phyloP scores from a whole-genome alignment of 2,888 invertebrate genomes.

The Labia minor region DNA sequence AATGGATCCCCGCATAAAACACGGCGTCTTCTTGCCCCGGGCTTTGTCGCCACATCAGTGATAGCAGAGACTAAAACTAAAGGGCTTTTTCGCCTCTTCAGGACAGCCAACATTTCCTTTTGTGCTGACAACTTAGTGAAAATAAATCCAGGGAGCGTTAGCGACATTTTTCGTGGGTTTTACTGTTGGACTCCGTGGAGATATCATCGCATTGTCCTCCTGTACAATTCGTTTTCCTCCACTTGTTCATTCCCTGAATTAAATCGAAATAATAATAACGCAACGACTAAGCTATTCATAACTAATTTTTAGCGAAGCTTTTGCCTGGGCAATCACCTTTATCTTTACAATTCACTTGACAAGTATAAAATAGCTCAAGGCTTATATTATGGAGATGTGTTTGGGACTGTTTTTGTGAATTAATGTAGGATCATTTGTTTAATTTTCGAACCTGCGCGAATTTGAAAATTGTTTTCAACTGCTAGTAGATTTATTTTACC shows the following conservation, averaged over 20 bases:
- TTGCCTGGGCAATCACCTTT: conserved; percentile 8
- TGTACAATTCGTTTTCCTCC: conserved; percentile 13
- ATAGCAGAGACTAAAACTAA: conserved; percentile 1
- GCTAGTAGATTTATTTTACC: conserved; percentile 1
- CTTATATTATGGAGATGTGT: conserved; percentile 6
- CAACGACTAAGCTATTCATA: conserved; percentile 8
- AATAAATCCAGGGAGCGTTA: conserved; percentile 2
- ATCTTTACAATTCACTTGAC: conserved; percentile 13
- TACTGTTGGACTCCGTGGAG: conserved; percentile 13
- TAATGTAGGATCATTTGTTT: conserved; percentile 13
- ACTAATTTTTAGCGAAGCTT: conserved; percentile 2
- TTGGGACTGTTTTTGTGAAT: conserved; percentile 4
- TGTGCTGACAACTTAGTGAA: conserved; percentile 13
- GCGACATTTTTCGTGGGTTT: conserved; percentile 13
- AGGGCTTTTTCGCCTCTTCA: conserved; percentile 13
- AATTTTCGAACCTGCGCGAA: conserved; percentile 13
- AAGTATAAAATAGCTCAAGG: conserved; percentile 13
- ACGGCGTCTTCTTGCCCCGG: conserved; percentile 13
- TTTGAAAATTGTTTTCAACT: conserved; percentile 8
- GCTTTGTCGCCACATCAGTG: conserved; percentile 1
- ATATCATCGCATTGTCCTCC: conserved; percentile 4
- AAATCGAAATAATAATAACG: conserved; percentile 13
- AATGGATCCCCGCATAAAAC: not conserved
- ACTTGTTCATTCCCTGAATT: conserved; percentile 13
- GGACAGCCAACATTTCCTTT: conserved; percentile 13